Base-by-base conservation (phyloP, 2,888 invertebrate species). In the Nomada flava region DNA sequence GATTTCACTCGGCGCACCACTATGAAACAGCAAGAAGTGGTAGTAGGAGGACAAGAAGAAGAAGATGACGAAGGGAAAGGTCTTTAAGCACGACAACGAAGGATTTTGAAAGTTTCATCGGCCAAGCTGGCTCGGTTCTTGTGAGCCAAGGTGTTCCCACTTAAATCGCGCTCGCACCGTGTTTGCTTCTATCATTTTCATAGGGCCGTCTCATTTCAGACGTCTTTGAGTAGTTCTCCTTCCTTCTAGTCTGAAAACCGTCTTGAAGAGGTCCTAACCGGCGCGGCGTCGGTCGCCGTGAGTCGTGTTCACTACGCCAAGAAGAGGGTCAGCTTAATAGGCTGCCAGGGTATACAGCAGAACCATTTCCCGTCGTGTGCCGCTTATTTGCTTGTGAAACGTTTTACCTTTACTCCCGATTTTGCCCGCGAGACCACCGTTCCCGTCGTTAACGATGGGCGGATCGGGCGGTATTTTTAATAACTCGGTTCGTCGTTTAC, bases 251-350 rank as follows among this genome's bases (percentile, higher is more conserved):
- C 82, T 82, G 70, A 74, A 79, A 75, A 82, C 71, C 55, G 70
- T 64, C 72, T 80, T 82, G 76, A 80, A 82, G 82, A 76, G 82
- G 75, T 74, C 70, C 72, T 79, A 64, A 67, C 79, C 77, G 64
- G 64, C 36, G 36, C 64, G 65, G 7, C 20, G 64, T 67, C 57
- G 72, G 60, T 10, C 15, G 64, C 74, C 53, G 73, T 55, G 65
- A 69, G 64, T 55, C 57, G 73, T 20, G 64, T 63, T 64, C 68
- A 62, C 47, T 11, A 67, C 50, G 62, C 44, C 65, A 26, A 71
- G 83, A 59, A 64, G 73, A 83, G 77, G 83, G 83, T 83, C 83
- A 78, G 83, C 83, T 82, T 82, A 83, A 83, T 83, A 82, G 83
- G 83, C 82, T 77, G 83, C 50, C 81, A 57, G 62, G 36, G 59